Percentiles rank a stretch among this genome's conserved stretches.
phyloP scores from a whole-genome alignment of 2,113 vertebrate genomes.

The Thunnus thynnus region DNA sequence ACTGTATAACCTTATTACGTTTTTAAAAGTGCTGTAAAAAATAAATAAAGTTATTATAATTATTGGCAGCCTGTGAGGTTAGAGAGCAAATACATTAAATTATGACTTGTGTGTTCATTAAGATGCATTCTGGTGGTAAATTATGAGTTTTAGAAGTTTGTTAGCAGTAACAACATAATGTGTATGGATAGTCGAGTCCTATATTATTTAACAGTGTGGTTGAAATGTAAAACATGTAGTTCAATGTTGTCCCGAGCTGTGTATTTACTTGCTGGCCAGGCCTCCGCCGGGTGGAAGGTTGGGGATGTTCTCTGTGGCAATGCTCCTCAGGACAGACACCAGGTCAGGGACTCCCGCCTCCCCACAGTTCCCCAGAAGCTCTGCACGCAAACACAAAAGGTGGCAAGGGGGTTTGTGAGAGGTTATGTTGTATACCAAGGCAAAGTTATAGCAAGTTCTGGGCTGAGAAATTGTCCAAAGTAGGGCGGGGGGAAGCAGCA shows the following conservation, averaged over 20 bases:
- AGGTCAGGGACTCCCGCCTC: slow-evolving; percentile 96
- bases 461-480: slow-evolving; percentile 11
- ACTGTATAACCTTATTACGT: no score
- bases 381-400: slow-evolving; percentile 74
- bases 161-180: background rate
- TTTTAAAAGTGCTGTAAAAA: no score
- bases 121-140: background rate
- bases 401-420: background rate
- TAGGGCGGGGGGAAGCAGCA: background rate
- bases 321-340: slow-evolving; percentile 95
- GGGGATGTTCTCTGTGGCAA: slow-evolving; percentile 96
- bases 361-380: slow-evolving; percentile 93
- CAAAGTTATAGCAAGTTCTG: no score
- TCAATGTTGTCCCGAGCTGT: background rate
- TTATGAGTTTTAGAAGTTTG: no score
- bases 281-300: slow-evolving; percentile 98
- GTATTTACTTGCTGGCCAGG: slow-evolving; percentile 96
- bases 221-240: background rate
- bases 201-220: background rate
- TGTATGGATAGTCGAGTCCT: background rate
- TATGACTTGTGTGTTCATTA: background rate
- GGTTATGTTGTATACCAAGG: no score
- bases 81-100: no score
- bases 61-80: no score
- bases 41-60: no score